phyloP scores from a whole-genome alignment of 2,113 vertebrate species.

The Propithecus coquereli region DNA sequence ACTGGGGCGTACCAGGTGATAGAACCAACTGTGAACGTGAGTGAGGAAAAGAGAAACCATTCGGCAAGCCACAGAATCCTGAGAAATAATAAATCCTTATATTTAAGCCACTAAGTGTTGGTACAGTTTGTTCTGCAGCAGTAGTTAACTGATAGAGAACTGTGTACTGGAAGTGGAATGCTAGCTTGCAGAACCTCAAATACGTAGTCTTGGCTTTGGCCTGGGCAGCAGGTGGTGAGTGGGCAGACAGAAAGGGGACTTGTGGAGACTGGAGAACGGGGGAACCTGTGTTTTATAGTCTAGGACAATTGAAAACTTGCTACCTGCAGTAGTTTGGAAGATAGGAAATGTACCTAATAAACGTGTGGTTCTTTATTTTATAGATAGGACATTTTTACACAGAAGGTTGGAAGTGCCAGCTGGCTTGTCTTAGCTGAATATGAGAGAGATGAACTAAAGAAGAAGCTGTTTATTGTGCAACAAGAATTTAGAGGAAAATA shows the following conservation, averaged over 20 bases:
- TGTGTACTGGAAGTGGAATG: neutral
- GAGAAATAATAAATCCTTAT: neutral
- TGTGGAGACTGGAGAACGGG: neutral
- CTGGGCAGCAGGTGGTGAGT: neutral
- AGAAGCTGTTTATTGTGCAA: neutral
- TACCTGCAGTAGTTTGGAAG: neutral
- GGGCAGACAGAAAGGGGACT: neutral
- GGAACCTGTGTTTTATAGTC: neutral
- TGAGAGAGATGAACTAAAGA: neutral
- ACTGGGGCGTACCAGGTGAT: neutral
- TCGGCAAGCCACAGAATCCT: neutral
- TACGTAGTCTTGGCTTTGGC: neutral
- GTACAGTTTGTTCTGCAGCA: neutral
- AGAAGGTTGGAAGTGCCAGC: neutral
- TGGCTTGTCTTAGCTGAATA: neutral
- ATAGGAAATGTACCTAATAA: neutral
- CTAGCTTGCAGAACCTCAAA: neutral
- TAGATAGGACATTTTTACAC: neutral
- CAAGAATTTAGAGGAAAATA: neutral
- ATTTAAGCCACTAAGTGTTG: neutral
- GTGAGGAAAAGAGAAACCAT: neutral
- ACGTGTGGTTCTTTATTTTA: neutral
- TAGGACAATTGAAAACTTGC: neutral
- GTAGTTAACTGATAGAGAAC: neutral
- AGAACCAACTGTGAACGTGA: neutral